Base-by-base conservation (phyloP, 2,888 invertebrate species). In the Drosophila gaucha region DNA sequence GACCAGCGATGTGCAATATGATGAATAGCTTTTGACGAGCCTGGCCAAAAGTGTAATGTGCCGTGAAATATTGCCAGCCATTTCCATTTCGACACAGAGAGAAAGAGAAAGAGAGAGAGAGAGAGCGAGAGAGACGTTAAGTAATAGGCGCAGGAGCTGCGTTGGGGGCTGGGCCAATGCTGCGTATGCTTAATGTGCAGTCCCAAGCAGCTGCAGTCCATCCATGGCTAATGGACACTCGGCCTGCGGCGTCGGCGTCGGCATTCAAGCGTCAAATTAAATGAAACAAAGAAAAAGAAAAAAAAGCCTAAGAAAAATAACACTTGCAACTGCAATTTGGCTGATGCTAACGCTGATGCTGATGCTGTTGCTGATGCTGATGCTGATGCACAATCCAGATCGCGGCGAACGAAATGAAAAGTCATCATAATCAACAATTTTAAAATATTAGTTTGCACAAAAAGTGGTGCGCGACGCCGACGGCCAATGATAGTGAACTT, bases 391-490 rank as follows among this genome's bases (percentile, higher is more conserved):
- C 72, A 69, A 80, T 77, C 74, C 73, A 77, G 74, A 80, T 80
- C 70, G 65, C 52, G 38, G 20, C 52, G 49, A 78, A 70, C 65
- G 74, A 80, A 78, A 80, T 78, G 74, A 78, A 78, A 80, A 80
- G 78, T 78, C 80, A 80, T 80, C 80, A 80, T 78, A 80, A 78
- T 80, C 74, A 78, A 76, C 78, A 76, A 70, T 78, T 80, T 80
- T 63, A 73, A 76, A 78, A 80, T 78, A 80, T 80, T 80, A 76
- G 80, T 78, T 77, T 62, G 77, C 74, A 70, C 62, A 70, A 76
- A 80, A 76, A 46, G 50, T 18, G 72, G 56, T 52, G 62, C 60
- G 75, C 60, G 75, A 56, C 47, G 71, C 57, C 60, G 60, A 51
- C 64, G 67, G 68, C 57, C 77, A 66, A 62, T 78, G 80, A 80